Evolutionary conservation across 2,888 invertebrate genomes (phyloP).

Genomic region (Tolmerus cingulatus): DNA sequence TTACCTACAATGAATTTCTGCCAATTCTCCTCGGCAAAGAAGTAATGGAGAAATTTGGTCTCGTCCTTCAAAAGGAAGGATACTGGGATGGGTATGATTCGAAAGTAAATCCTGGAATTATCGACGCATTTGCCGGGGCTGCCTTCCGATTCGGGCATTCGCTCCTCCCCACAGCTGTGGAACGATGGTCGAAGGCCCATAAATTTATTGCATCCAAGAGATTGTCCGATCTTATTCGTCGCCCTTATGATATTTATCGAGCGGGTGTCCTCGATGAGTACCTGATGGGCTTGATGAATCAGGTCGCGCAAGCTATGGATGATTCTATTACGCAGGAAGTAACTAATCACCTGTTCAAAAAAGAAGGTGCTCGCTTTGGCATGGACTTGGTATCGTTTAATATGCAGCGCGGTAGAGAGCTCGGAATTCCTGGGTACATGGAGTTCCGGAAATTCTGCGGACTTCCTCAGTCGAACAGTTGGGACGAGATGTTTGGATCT

Average conservation of each 20-base stretch:
- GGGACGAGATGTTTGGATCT: slow-evolving; percentile 81
- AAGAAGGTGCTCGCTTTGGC: slow-evolving; percentile 75
- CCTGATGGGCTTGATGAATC: slow-evolving; percentile 91
- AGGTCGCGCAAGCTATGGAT: slow-evolving; percentile 94
- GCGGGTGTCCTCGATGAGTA: slow-evolving; percentile 92
- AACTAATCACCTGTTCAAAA: slow-evolving; percentile 91
- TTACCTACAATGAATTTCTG: slow-evolving; percentile 89
- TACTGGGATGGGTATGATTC: slow-evolving; percentile 72
- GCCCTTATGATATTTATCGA: slow-evolving; percentile 89
- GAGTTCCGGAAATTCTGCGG: slow-evolving; percentile 92
- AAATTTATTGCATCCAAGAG: slow-evolving; percentile 93
- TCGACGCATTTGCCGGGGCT: slow-evolving; percentile 90
- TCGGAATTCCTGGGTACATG: slow-evolving; percentile 92
- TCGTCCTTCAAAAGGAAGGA: slow-evolving; percentile 81
- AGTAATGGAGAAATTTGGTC: slow-evolving; percentile 89
- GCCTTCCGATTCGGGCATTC: slow-evolving; percentile 94
- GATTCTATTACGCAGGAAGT: slow-evolving; percentile 91
- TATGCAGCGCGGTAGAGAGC: slow-evolving; percentile 92
- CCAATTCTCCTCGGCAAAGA: slow-evolving; percentile 89
- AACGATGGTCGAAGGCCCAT: slow-evolving; percentile 94
- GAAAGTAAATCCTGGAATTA: slow-evolving; percentile 85
- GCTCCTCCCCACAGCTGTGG: slow-evolving; percentile 86
- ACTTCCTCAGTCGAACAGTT: slow-evolving; percentile 77
- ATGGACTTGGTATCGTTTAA: slow-evolving; percentile 92
- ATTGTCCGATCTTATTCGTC: slow-evolving; percentile 84